Base-by-base conservation (phyloP, 1,140 invertebrate genomes). In the Brachionus plicatilis region DNA sequence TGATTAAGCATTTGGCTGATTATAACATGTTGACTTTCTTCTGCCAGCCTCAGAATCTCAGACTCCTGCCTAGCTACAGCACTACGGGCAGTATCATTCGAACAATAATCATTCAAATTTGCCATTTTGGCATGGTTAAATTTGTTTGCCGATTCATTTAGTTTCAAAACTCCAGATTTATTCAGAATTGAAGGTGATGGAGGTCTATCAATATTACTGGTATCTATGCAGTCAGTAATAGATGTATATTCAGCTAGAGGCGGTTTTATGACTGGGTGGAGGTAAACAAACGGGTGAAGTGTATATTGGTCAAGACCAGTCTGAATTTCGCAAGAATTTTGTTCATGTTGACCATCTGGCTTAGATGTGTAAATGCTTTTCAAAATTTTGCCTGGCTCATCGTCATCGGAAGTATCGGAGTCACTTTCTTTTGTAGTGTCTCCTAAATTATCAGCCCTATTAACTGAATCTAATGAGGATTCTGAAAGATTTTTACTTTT, bases 21-120 rank as follows among this genome's bases (percentile, higher is more conserved):
- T 65, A 82, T 68, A 14, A 82, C 53, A 82, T 82, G 79, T 8
- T 82, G 79, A 66, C 79, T 82, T 45, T 82, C 79, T 47, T 82
- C 79, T 45, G 79, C 79, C n/a, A 82, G 27, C 5, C 79, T 60
- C 9, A 82, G 27, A 17, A 82, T 82, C 45, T 82, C 79, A 1
- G 79, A 82, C 41, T 82, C 79, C 41, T 82, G 79, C 41, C 79
- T 20, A 5, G 79, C 79, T 20, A 76, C 72, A 6, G 72, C 72
- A 76, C 72, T 76, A 5, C 72, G 72, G 24, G 33, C 72, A 14
- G 72, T 76, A 76, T 76, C 72, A 27, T 76, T 76, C 0, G 43
- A 50, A 14, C 72, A 76, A 53, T 76, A 76, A 20, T 76, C 72
- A 37, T 76, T 76, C 11, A 76, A 29, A 76, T 37, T 76, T 27